Base-by-base conservation (phyloP, 2,888 invertebrate genomes). In the Athalia circularis region DNA sequence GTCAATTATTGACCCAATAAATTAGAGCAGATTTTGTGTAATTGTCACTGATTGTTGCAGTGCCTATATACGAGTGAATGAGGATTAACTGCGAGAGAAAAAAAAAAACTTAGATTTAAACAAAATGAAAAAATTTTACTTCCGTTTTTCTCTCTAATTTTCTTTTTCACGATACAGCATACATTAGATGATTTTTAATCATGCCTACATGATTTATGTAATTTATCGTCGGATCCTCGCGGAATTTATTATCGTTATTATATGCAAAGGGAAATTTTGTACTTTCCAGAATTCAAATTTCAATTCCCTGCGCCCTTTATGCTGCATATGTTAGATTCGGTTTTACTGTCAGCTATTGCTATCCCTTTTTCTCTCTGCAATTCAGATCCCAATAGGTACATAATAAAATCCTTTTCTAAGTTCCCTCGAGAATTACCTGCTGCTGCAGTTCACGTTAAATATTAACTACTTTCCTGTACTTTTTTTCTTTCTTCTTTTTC, bases 401-500 rank as follows among this genome's bases (percentile, higher is more conserved):
- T n/a, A 9, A 54, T 54, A 6, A 4, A 54, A 54, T 54, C 11
- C 7, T 54, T 54, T 9, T 11, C 54, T 54, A n/a, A 9, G 7
- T 54, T 54, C 9, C n/a, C 54, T n/a, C 7, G n/a, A 52, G 29
- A 43, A n/a, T 52, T 52, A 7, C 68, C 5, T 15, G 29, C 29
- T 52, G 7, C 61, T 29, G 68, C 47, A 65, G 15, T 68, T 68
- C 50, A 13, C 67, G 48, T 50, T 15, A 50, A 67, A 67, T 48
- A 67, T 67, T 50, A 67, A 48, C 48, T 15, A 50, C 15, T 2
- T 29, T 29, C 29, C 29, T 29, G 29, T 29, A 29, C n/a, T 29
- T 29, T 29, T 68, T 68, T 68, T 68, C 50, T 68, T 6, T 43
- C 50, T 52, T 52, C 68, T 29, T 68, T 68, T 11, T 29, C 29